Evolutionary conservation across 1,140 invertebrate species (phyloP).

Genomic region (Zaprionus ornatus): DNA sequence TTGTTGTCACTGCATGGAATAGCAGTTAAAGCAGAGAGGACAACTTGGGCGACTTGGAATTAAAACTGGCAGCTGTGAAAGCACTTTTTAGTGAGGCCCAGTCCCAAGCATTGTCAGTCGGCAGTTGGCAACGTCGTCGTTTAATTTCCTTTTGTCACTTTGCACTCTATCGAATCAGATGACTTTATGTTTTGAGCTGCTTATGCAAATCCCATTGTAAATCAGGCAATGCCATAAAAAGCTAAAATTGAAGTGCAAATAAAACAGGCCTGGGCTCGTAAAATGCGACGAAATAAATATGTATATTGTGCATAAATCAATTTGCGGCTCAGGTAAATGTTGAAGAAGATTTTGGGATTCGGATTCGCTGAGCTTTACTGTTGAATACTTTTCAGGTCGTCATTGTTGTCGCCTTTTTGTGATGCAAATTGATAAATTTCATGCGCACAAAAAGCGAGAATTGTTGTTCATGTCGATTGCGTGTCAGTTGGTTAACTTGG

Average conservation of each 20-base stretch:
- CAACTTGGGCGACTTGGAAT: conserved; percentile 7
- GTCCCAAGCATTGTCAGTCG: not conserved
- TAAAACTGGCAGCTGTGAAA: conserved; percentile 13
- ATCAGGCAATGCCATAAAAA: conserved; percentile 51
- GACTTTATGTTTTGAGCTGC: conserved; percentile 68
- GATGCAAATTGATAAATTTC: conserved; percentile 61
- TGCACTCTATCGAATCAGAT: conserved; percentile 77
- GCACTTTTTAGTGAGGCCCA: not conserved
- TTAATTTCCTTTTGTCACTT: conserved; percentile 74
- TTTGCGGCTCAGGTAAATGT: conserved; percentile 57
- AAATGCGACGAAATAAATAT: conserved; percentile 6
- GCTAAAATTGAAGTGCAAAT: conserved; percentile 22
- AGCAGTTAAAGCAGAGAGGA: not conserved
- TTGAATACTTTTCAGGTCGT: conserved; percentile 26
- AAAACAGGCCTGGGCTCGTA: conserved; percentile 1
- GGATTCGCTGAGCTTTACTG: conserved; percentile 35
- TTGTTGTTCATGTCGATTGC: conserved; percentile 11
- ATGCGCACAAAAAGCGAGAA: conserved; percentile 14
- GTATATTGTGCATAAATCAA: conserved; percentile 67
- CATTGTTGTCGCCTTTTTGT: conserved; percentile 62
- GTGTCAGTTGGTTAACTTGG: not conserved
- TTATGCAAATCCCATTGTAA: conserved; percentile 76
- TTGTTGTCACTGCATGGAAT: not conserved
- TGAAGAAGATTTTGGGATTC: conserved; percentile 33
- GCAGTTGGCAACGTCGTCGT: conserved; percentile 17